phyloP scores from a whole-genome alignment of 2,797 vertebrate genomes.

The Pygocentrus nattereri region DNA sequence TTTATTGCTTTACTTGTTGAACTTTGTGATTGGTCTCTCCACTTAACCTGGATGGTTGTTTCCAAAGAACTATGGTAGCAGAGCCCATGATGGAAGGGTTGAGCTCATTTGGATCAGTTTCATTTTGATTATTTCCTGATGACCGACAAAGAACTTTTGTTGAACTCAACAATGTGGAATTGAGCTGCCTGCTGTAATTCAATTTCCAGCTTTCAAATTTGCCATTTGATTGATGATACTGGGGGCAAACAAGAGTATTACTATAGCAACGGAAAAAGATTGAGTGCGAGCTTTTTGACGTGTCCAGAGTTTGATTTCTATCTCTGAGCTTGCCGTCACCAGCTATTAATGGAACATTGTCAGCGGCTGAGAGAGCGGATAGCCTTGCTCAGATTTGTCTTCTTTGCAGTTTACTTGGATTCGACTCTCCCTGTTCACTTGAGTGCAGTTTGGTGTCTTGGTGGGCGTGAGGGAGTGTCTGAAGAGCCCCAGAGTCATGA shows the following conservation, averaged over 20 bases:
- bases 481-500: constrained; percentile 24
- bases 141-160: constrained; percentile 1
- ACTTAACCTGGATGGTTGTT: not conserved
- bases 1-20: not conserved
- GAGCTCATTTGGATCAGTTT: not conserved
- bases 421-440: not conserved
- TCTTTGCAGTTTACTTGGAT: constrained; percentile 2
- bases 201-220: constrained; percentile 36
- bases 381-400: constrained; percentile 11
- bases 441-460: constrained; percentile 4
- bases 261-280: constrained; percentile 36
- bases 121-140: not conserved
- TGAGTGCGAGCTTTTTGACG: constrained; percentile 28
- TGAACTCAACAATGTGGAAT: constrained; percentile 20
- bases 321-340: constrained; percentile 22
- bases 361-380: constrained; percentile 2
- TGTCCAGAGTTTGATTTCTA: constrained; percentile 31
- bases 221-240: constrained; percentile 43
- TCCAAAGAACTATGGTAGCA: not conserved
- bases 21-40: not conserved
- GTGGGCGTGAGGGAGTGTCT: not conserved
- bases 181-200: constrained; percentile 42
- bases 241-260: constrained; percentile 16
- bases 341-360: constrained; percentile 26
- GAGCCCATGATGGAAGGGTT: not conserved